phyloP scores from a whole-genome alignment of 2,797 vertebrate genomes.

The Euphonia xanthogaster region DNA sequence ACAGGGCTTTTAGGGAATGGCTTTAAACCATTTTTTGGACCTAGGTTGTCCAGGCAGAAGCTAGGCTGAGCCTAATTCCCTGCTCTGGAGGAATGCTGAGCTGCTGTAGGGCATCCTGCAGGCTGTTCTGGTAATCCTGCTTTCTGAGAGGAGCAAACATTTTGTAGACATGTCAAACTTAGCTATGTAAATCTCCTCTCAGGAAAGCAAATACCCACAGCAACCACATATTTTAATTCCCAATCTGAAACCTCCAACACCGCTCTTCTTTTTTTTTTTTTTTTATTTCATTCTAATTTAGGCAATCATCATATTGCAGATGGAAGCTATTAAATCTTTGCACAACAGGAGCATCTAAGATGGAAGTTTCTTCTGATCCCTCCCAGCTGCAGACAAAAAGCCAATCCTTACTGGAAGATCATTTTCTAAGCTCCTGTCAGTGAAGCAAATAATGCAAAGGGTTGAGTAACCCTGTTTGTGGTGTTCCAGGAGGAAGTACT shows the following conservation, averaged over 20 bases:
- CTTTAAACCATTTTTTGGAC: background rate
- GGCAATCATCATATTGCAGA: background rate
- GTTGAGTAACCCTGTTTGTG: background rate
- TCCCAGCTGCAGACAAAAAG: background rate
- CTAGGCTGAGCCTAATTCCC: background rate
- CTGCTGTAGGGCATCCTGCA: background rate
- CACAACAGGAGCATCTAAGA: background rate
- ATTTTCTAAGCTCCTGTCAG: background rate
- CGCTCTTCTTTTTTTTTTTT: background rate
- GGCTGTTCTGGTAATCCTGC: background rate
- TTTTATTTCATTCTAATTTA: background rate
- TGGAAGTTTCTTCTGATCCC: background rate
- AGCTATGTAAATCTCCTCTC: background rate
- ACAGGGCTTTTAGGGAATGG: background rate
- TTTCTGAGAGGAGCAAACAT: background rate
- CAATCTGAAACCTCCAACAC: background rate
- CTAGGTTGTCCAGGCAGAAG: background rate
- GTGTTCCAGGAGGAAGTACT: background rate
- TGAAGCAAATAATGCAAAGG: background rate
- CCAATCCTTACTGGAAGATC: background rate
- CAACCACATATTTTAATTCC: background rate
- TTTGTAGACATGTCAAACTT: background rate
- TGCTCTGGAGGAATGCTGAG: background rate
- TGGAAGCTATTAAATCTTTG: background rate
- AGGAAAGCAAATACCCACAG: background rate